These are phyloP conservation scores for Embiotoca jacksoni DNA, from an alignment of 2,113 vertebrate species.

Conservation along the genomic window DNA sequence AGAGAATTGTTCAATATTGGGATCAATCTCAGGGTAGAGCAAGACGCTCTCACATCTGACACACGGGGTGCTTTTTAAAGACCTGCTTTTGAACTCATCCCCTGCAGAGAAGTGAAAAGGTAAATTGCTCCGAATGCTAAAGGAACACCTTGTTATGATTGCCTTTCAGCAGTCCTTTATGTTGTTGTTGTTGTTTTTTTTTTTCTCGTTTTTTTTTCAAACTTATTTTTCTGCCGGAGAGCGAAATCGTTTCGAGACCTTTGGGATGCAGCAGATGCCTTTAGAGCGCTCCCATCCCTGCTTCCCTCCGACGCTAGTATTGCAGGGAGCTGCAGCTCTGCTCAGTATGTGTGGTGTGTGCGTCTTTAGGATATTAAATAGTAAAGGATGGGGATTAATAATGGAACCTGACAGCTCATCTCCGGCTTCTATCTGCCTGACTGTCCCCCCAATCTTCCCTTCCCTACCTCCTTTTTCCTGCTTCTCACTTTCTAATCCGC, in stretches of 20 bases:
- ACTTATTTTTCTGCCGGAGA: slow-evolving; percentile 11
- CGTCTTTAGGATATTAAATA: slow-evolving; percentile 95
- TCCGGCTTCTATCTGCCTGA: slow-evolving; percentile 85
- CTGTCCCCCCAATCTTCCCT: slow-evolving; percentile 76
- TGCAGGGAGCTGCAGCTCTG: slow-evolving; percentile 81
- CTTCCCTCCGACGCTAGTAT: slow-evolving; percentile 61
- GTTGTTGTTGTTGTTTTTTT: neutral
- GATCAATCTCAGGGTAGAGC: slow-evolving; percentile 40
- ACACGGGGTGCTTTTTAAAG: slow-evolving; percentile 50
- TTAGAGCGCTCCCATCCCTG: slow-evolving; percentile 43
- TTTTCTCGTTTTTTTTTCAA: neutral
- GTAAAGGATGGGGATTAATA: slow-evolving; percentile 94
- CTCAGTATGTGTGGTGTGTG: slow-evolving; percentile 65
- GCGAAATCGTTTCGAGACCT: slow-evolving; percentile 58
- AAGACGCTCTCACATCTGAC: slow-evolving; percentile 36
- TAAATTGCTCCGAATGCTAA: slow-evolving; percentile 64
- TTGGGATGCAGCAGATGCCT: slow-evolving; percentile 62
- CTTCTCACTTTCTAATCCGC: slow-evolving; percentile 74
- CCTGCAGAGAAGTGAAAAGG: slow-evolving; percentile 66
- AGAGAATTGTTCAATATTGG: slow-evolving; percentile 34
- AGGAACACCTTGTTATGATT: slow-evolving; percentile 70
- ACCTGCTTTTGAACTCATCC: slow-evolving; percentile 53
- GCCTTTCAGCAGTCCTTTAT: slow-evolving; percentile 54
- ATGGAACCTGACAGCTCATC: slow-evolving; percentile 94
- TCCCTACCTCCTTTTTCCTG: slow-evolving; percentile 61